Evolutionary conservation across 2,888 invertebrate genomes (phyloP).

Genomic region (Heliconius ismenius): DNA sequence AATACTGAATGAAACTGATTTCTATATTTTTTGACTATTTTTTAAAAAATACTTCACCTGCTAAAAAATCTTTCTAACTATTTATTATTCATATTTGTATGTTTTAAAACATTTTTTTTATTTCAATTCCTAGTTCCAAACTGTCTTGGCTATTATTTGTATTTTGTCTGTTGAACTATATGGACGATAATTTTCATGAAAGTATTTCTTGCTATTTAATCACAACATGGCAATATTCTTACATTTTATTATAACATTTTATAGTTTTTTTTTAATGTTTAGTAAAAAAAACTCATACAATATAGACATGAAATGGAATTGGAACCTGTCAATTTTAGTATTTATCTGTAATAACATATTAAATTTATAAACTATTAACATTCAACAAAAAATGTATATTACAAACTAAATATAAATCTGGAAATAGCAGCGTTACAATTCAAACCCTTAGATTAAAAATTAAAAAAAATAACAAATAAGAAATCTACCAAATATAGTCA

Average conservation of each 20-base stretch:
- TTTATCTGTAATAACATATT: background rate
- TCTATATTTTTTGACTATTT: background rate
- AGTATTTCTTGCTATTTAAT: no score
- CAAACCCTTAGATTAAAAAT: background rate
- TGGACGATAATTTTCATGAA: no score
- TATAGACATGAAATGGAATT: no score
- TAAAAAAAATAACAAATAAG: background rate
- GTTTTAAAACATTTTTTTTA: background rate
- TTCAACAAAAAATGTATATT: background rate
- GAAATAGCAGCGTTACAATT: background rate
- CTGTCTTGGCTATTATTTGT: background rate
- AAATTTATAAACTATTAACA: conserved; percentile 5
- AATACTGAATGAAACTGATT: background rate
- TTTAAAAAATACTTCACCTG: background rate
- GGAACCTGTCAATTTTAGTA: no score
- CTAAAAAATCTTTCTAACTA: background rate
- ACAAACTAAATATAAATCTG: background rate
- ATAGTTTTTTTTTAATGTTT: no score
- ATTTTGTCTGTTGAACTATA: background rate
- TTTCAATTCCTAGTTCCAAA: background rate
- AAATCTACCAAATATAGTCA: background rate
- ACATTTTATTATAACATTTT: no score
- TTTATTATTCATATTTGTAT: background rate
- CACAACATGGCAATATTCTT: no score
- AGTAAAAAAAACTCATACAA: no score